phyloP scores from a whole-genome alignment of 2,797 vertebrate genomes.

The Poecilia gillii region DNA sequence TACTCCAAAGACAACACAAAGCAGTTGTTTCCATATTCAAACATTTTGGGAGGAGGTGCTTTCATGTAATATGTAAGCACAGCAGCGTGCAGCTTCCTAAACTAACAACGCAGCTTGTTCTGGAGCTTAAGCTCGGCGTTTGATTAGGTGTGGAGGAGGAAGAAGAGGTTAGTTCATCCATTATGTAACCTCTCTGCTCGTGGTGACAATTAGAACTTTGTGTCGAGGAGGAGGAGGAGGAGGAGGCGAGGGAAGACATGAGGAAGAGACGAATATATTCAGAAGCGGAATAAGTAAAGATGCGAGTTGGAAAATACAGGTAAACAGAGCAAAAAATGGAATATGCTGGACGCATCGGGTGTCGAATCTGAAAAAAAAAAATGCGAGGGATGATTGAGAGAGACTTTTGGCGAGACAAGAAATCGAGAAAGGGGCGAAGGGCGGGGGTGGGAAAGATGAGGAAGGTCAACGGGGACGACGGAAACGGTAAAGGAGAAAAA shows the following conservation, averaged over 20 bases:
- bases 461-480: not conserved
- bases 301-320: not conserved
- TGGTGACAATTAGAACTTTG: conserved; percentile 5
- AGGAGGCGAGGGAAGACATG: not conserved
- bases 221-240: not conserved
- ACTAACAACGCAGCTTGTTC: conserved; percentile 63
- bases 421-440: not conserved
- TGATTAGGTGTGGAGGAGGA: conserved; percentile 51
- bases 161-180: conserved; percentile 40
- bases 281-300: not conserved
- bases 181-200: conserved; percentile 53
- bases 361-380: not conserved
- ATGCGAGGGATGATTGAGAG: not conserved
- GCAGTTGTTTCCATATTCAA: conserved; percentile 71
- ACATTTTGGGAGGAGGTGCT: conserved; percentile 66
- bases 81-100: conserved; percentile 47
- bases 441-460: not conserved
- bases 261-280: not conserved
- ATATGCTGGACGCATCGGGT: not conserved
- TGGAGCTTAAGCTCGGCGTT: conserved; percentile 55
- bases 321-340: not conserved
- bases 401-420: not conserved
- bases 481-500: not conserved
- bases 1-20: conserved; percentile 67
- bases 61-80: conserved; percentile 68